These are phyloP conservation scores for Dendroctonus valens DNA, from an alignment of 1,140 invertebrate genomes.

Conservation along the genomic window DNA sequence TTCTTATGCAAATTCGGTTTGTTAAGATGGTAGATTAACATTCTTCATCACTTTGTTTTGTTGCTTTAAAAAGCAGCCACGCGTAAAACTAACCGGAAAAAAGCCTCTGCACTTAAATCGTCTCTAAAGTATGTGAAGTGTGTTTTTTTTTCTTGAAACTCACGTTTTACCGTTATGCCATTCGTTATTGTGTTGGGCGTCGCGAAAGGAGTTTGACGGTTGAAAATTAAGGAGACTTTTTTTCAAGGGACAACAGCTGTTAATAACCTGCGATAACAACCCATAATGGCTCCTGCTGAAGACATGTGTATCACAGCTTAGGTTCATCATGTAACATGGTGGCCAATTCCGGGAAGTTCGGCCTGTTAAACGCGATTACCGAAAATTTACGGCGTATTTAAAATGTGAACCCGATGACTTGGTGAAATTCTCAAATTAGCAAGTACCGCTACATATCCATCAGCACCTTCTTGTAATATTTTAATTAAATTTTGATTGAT, in stretches of 20 bases:
- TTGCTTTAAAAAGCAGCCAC: conserved; percentile 14
- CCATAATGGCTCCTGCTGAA: too few species aligned
- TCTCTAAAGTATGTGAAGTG: conserved; percentile 1
- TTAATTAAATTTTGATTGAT: conserved; percentile 21
- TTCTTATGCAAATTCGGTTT: conserved; percentile 18
- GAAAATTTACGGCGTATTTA: conserved; percentile 12
- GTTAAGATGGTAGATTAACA: conserved; percentile 18
- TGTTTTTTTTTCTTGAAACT: conserved; percentile 1
- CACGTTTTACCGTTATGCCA: not conserved
- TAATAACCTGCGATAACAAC: too few species aligned
- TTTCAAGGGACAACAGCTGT: too few species aligned
- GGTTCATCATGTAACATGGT: too few species aligned
- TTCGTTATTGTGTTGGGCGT: not conserved
- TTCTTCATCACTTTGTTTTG: conserved; percentile 14
- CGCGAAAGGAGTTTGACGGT: too few species aligned
- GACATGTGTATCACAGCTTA: too few species aligned
- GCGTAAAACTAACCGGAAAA: conserved; percentile 5
- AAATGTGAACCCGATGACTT: conserved; percentile 9
- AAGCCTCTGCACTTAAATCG: not conserved
- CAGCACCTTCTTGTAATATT: conserved; percentile 13
- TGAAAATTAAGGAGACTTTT: too few species aligned
- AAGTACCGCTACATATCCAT: conserved; percentile 15
- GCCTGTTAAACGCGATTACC: conserved; percentile 5
- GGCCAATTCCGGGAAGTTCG: not conserved
- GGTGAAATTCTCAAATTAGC: conserved; percentile 14